phyloP scores from a whole-genome alignment of 2,888 invertebrate species.

The Stenolophus ochropezus region DNA sequence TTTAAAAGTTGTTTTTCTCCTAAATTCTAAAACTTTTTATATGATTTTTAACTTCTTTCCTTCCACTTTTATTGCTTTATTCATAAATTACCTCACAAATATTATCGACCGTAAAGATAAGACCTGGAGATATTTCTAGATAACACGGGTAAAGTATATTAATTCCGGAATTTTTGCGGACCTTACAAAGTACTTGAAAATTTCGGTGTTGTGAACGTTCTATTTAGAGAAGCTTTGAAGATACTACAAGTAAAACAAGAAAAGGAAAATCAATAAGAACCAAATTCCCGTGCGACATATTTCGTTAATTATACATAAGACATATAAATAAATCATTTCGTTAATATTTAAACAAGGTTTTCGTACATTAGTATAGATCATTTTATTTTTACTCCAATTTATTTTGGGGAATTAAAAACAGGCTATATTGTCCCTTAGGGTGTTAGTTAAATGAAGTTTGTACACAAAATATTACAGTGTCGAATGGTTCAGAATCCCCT shows the following conservation, averaged over 20 bases:
- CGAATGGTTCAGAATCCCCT: too few relatives aligned
- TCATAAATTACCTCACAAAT: conserved; percentile 1
- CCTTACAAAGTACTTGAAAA: neutral
- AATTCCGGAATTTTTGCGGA: neutral
- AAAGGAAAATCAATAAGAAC: neutral
- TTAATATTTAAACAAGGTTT: neutral
- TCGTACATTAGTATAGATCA: too few relatives aligned
- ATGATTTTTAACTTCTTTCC: neutral
- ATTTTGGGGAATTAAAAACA: too few relatives aligned
- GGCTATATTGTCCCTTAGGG: too few relatives aligned
- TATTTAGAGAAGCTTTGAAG: neutral
- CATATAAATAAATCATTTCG: neutral
- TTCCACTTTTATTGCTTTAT: neutral
- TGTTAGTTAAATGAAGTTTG: too few relatives aligned
- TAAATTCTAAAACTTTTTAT: conserved; percentile 2
- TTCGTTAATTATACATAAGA: neutral
- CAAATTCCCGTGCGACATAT: neutral
- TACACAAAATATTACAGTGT: too few relatives aligned
- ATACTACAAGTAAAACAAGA: neutral
- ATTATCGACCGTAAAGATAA: neutral
- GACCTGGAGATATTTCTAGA: neutral
- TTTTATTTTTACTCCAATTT: neutral
- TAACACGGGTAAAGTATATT: neutral
- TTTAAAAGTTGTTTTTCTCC: neutral
- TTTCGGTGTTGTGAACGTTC: neutral